Evolutionary conservation across 2,113 vertebrate genomes (phyloP), one percentile per base, ranked within the genome.

Genomic region (Nerophis ophidion): DNA sequence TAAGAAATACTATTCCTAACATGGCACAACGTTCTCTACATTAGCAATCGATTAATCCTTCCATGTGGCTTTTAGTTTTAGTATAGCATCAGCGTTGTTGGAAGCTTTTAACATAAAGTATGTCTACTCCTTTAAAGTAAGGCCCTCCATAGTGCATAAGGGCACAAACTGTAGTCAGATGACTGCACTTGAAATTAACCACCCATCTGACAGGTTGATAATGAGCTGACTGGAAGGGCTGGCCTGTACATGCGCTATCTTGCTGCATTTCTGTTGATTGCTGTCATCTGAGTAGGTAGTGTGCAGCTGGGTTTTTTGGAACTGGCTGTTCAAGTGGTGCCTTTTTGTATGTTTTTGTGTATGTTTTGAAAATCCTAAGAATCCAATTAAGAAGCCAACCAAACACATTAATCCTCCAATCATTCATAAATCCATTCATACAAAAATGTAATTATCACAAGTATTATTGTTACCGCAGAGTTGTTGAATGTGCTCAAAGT

Each of bases 241-340:
- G 64, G 66, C 64, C 58, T 44, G 0, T 38, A 48, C 76, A 50
- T 63, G 71, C 75, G 68, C 70, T 63, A 19, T 74, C 75, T 51
- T 78, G 70, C 66, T 7, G 15, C 66, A 64, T 64, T 64, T 19
- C 13, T 71, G 45, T 63, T 36, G 48, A 64, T 68, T 68, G 79
- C 71, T 71, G 70, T 76, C 56, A 51, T 52, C 67, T 74, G 70
- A 40, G 71, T 68, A 78, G 66, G 48, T 48, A 48, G 19, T 5
- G 9, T 63, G 55, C 72, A 75, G 68, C 77, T 73, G 74, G 74
- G 68, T 82, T 76, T 45, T 61, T 59, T 46, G 76, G 71, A 81
- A 61, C 58, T 14, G 14, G 57, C 1, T 2, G 11, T 45, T 53
- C 26, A 7, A 54, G 58, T 33, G 8, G 10, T n/a, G 35, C 57